These are phyloP conservation scores for Clarias fuscus DNA, from an alignment of 2,797 vertebrate species.

Conservation along the genomic window DNA sequence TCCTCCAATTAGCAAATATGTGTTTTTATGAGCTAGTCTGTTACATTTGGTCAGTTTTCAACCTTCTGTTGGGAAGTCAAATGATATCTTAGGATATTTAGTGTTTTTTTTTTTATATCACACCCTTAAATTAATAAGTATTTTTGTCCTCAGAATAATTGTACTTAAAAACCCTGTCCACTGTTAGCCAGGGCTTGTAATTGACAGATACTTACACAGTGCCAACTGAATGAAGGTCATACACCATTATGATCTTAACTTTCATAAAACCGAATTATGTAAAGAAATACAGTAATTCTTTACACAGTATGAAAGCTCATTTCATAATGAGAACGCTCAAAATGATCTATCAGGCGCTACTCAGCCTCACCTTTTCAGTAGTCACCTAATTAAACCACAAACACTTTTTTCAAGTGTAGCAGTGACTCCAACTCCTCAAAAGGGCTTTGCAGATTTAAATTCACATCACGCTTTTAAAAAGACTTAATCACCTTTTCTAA, in stretches of 20 bases:
- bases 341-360: constrained; percentile 45
- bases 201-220: constrained; percentile 4
- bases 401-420: constrained; percentile 50
- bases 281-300: constrained; percentile 26
- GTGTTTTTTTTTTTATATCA: not conserved
- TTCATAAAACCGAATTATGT: constrained; percentile 38
- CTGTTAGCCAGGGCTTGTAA: not conserved
- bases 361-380: constrained; percentile 41
- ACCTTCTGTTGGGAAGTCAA: not conserved
- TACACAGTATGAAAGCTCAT: constrained; percentile 32
- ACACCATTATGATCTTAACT: constrained; percentile 27
- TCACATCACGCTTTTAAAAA: constrained; percentile 64
- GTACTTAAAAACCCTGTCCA: not conserved
- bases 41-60: constrained; percentile 2
- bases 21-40: not conserved
- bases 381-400: constrained; percentile 57
- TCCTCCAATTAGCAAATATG: not conserved
- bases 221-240: constrained; percentile 35
- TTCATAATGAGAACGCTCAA: constrained; percentile 50
- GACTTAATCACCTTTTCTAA: constrained; percentile 79
- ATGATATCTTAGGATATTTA: not conserved
- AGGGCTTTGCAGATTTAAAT: constrained; percentile 63
- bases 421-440: constrained; percentile 44
- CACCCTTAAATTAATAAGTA: not conserved
- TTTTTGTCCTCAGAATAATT: not conserved